Evolutionary conservation across 2,113 vertebrate genomes (phyloP).

Genomic region (Crypturellus undulatus): DNA sequence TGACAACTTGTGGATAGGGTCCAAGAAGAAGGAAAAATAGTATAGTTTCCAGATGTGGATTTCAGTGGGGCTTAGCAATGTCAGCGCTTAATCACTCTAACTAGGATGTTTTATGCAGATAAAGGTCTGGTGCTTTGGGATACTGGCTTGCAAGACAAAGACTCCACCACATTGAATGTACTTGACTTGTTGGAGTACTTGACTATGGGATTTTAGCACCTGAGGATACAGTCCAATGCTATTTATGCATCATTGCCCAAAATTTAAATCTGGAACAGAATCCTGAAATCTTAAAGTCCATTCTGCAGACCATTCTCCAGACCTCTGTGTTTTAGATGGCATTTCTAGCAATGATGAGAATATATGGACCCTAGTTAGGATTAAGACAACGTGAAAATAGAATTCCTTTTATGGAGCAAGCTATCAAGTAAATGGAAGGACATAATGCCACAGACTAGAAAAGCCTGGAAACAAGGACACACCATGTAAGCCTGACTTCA

Average conservation of each 20-base stretch:
- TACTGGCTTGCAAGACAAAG: neutral
- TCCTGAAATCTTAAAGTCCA: neutral
- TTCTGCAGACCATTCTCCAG: neutral
- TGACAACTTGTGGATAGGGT: neutral
- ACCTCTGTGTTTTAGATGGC: neutral
- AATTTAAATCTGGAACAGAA: too few species aligned
- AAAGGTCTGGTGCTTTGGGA: neutral
- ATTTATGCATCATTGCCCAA: too few species aligned
- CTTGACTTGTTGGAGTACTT: too few species aligned
- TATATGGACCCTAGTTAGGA: neutral
- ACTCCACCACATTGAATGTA: neutral
- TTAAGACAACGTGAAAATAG: neutral
- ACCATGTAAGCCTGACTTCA: neutral
- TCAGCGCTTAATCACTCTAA: neutral
- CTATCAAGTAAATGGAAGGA: neutral
- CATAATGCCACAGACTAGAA: neutral
- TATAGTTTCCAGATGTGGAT: neutral
- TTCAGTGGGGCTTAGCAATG: neutral
- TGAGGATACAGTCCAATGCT: too few species aligned
- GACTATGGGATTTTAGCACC: too few species aligned
- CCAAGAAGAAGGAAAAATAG: neutral
- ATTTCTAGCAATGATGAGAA: neutral
- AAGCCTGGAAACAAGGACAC: constrained; percentile 12
- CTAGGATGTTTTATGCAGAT: neutral
- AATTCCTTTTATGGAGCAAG: constrained; percentile 13